These are phyloP conservation scores for Clavelina lepadiformis DNA, from an alignment of 23 tunicate genomes.

Conservation along the genomic window DNA sequence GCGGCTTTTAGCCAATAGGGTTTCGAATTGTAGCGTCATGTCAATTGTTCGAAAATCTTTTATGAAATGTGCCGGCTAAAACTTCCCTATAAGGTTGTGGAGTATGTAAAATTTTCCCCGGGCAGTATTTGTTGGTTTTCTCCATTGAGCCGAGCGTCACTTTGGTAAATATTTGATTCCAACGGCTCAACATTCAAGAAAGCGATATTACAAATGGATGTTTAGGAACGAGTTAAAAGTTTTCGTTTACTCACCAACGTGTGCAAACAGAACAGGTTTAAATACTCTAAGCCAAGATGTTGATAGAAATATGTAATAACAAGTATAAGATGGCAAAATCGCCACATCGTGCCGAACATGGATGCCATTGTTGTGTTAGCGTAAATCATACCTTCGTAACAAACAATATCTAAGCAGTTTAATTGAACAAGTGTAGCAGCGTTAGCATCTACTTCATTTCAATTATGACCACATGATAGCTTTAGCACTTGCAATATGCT, in stretches of 20 bases:
- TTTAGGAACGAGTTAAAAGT: not conserved
- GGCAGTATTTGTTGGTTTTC: no score
- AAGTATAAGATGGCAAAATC: no score
- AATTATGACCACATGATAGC: no score
- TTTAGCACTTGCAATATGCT: no score
- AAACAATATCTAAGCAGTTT: no score
- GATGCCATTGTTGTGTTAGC: no score
- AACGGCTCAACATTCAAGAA: not conserved
- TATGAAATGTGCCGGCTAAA: not conserved
- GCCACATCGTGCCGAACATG: no score
- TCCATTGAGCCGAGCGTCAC: not conserved
- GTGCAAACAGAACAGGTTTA: not conserved
- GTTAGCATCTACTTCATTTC: no score
- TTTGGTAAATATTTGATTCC: not conserved
- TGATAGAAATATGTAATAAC: no score
- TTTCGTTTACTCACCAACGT: not conserved
- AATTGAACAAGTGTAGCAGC: no score
- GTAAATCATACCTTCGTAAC: no score
- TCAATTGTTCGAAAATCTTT: not conserved
- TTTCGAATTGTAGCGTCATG: not conserved
- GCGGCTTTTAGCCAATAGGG: conserved; percentile 9
- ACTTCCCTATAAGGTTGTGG: not conserved
- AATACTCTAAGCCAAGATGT: no score
- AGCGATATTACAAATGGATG: not conserved
- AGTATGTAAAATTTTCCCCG: not conserved